These are phyloP conservation scores for Eupsilia transversa DNA, from an alignment of 2,888 invertebrate species.

Conservation along the genomic window DNA sequence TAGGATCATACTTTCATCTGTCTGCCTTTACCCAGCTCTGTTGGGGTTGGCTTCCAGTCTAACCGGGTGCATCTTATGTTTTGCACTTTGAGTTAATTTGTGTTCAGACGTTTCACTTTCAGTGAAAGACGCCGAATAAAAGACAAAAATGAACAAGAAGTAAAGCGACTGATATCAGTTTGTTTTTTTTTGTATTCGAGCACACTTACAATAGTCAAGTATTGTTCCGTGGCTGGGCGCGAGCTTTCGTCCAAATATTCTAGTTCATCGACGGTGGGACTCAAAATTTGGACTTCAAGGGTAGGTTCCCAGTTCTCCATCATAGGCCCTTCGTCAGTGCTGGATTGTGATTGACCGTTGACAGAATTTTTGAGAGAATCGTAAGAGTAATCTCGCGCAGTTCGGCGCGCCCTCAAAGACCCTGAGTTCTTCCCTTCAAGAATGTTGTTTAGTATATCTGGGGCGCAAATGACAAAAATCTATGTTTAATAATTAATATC, in stretches of 20 bases:
- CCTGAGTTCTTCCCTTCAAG: conserved; percentile 11
- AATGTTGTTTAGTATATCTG: conserved; percentile 25
- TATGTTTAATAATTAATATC: background rate
- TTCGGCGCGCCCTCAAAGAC: background rate
- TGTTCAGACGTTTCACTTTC: too few species aligned
- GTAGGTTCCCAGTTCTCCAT: background rate
- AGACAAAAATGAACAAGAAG: background rate
- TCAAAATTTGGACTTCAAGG: background rate
- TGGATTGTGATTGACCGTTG: too few species aligned
- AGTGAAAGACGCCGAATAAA: background rate
- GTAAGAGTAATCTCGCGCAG: background rate
- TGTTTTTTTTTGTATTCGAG: background rate
- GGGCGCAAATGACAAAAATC: background rate
- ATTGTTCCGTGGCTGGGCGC: background rate
- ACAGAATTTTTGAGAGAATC: background rate
- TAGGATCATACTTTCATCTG: background rate
- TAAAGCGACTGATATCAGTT: too few species aligned
- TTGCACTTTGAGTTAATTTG: too few species aligned
- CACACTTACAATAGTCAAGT: conserved; percentile 27
- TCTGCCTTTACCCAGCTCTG: background rate
- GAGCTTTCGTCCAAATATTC: background rate
- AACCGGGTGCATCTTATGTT: background rate
- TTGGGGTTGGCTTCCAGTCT: background rate
- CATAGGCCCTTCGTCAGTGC: too few species aligned
- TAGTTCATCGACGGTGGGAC: too few species aligned